A percentile compares a stretch with the other conserved stretches of the same genome.
Evolutionary conservation across 2,797 vertebrate species (phyloP).

Genomic region (Balearica regulorum): DNA sequence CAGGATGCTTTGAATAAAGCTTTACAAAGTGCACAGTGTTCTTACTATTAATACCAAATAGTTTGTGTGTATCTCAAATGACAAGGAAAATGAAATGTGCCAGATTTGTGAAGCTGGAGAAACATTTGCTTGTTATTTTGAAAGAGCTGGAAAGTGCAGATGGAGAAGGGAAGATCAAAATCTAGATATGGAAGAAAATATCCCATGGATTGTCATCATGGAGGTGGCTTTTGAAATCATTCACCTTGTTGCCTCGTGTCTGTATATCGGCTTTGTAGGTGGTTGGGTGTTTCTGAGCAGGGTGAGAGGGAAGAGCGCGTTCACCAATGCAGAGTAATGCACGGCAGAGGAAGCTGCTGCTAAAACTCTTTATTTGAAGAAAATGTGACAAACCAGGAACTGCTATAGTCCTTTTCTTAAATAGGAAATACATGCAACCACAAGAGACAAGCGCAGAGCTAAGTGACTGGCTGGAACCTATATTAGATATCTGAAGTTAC

Average conservation of each 20-base stretch:
- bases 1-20: constrained; percentile 46
- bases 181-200: not conserved
- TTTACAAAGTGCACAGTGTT: constrained; percentile 40
- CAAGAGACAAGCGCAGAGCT: not conserved
- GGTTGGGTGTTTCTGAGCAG: not conserved
- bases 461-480: not conserved
- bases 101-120: not conserved
- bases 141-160: not conserved
- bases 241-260: not conserved
- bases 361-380: constrained; percentile 7
- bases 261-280: not conserved
- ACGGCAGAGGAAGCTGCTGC: constrained; percentile 39
- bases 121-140: not conserved
- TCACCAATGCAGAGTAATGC: not conserved
- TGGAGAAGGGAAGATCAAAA: constrained; percentile 8
- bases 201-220: not conserved
- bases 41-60: constrained; percentile 56
- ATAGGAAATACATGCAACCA: constrained; percentile 55
- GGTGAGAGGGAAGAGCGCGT: not conserved
- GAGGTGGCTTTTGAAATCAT: not conserved
- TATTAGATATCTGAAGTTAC: not conserved
- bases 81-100: constrained; percentile 14
- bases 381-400: constrained; percentile 55
- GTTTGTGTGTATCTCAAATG: not conserved
- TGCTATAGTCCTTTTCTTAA: constrained; percentile 27